Evolutionary conservation across 2,113 vertebrate species (phyloP), one percentile per base, ranked within the genome.

Genomic region (Nettapus auritus): DNA sequence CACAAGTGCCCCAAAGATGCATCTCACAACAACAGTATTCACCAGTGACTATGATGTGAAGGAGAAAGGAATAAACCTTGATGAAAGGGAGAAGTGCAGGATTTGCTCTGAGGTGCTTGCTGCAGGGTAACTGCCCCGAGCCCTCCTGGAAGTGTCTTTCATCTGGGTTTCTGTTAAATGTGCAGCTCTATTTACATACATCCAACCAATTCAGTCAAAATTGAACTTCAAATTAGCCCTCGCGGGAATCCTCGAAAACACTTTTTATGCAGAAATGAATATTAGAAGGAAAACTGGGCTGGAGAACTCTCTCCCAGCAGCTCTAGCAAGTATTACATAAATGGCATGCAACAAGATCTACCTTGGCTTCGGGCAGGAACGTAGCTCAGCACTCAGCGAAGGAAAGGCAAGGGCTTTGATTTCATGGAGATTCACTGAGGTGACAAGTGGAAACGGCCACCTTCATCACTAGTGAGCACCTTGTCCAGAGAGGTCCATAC

Each of bases 161-260:
- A 95, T 94, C 87, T 93, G 85, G 6, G 29, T 87, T 89, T 91
- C 94, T 90, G 46, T 93, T 94, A 93, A 95, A 62, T 50, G 57
- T 0, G 2, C 28, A 81, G 86, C 95, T 90, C 93, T 94, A 95
- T 97, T 96, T 96, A 96, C 86, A 96, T 96, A 94, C 56, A 85
- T 88, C 79, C 75, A 90, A 76, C 89, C 97, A 96, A 97, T 95
- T 96, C 78, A 89, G 96, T 96, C 94, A 95, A 95, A 95, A 93
- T 81, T 84, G 66, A 95, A 97, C 90, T 96, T 88, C 92, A 97
- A 93, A 97, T 90, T 95, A 83, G 90, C 82, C 75, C 95, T 90
- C 90, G 68, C 91, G 97, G 94, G 97, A 97, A 86, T 92, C 84
- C 82, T 96, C 8, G 1, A 67, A 90, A 97, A 81, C n/a, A 46